Base-by-base conservation (phyloP, 2,113 vertebrate species). In the Talpa occidentalis region DNA sequence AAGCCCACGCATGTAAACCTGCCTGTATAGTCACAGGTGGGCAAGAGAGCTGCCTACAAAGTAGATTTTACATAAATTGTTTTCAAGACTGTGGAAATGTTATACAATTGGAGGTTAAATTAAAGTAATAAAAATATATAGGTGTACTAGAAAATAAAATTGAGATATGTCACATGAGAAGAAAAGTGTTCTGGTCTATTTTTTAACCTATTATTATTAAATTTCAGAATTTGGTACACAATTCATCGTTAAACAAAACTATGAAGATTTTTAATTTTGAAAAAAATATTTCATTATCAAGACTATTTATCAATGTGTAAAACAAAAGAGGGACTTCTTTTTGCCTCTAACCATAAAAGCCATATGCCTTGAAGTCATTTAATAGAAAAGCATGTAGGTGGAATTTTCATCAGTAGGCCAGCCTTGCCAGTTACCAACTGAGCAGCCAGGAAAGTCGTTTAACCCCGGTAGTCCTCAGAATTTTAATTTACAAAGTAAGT, bases 31-130 rank as follows among this genome's bases (percentile, higher is more conserved):
- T 16, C 49, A 52, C 47, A 49, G 47, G 10, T 10, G 12, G 8
- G 49, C 49, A 52, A 2, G 49, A 52, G 16, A 52, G 49, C 49
- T 52, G 47, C 47, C 40, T 70, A 59, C 74, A 92, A 94, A 74
- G 69, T 35, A 82, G 8, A 84, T 28, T 81, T 90, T 80, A 82
- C 21, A 70, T 40, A 95, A 86, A 74, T 91, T 67, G 32, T 2
- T 88, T 89, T 95, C 79, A 81, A 90, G 84, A 14, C 52, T 79
- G 60, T 93, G 52, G 67, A 95, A 92, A 40, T 52, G 40, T 72
- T 88, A 64, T 90, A 54, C 90, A 73, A 77, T 32, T 92, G 7
- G 15, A 93, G 21, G 60, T 88, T 94, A 54, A 83, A 94, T 84
- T 78, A 30, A 90, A 90, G 52, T 21, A 94, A 70, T 3, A 66